Base-by-base conservation (phyloP, 2,113 vertebrate genomes). In the Nothoprocta pentlandii region DNA sequence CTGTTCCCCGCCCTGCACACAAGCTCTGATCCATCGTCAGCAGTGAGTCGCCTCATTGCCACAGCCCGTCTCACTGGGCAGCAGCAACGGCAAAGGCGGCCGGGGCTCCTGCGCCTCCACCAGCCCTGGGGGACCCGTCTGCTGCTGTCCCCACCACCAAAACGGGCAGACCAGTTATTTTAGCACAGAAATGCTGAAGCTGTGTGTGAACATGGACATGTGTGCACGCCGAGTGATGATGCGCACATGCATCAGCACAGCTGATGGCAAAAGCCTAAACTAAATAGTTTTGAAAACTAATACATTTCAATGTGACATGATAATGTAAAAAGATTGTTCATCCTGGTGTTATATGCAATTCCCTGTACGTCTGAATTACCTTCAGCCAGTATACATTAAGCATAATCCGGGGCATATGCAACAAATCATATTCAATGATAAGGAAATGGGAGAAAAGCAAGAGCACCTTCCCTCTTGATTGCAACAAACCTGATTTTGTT, bases 371-470 rank as follows among this genome's bases (percentile, higher is more conserved):
- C 90, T 90, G 58, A 84, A 79, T 92, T 94, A 83, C 88, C 90
- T 95, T 86, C 77, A 95, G 93, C 47, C 85, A 94, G 93, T 34
- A 68, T 49, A 58, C 28, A 92, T 89, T 86, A 89, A 81, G 49
- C 58, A 81, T 74, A 93, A 92, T 68, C 53, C 80, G 79, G 80
- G 70, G 80, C 77, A 95, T 88, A 92, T 84, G 86, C 85, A 88
- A 92, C 93, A 95, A 90, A 97, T 95, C 93, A 90, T 81, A 92
- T 61, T 49, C 93, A 90, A 34, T 96, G 77, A 93, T 59, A 86
- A 82, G 61, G 92, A 90, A 41, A 17, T 64, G 77, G 62, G 77
- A 90, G 92, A 92, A 93, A 95, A 80, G 90, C 69, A 82, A 93
- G 75, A 87, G 67, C 70, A 91, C 76, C 78, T 85, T 95, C 83